phyloP scores from a whole-genome alignment of 37 sponge, comb jelly and placozoan genomes.

The Halichondria panicea region DNA sequence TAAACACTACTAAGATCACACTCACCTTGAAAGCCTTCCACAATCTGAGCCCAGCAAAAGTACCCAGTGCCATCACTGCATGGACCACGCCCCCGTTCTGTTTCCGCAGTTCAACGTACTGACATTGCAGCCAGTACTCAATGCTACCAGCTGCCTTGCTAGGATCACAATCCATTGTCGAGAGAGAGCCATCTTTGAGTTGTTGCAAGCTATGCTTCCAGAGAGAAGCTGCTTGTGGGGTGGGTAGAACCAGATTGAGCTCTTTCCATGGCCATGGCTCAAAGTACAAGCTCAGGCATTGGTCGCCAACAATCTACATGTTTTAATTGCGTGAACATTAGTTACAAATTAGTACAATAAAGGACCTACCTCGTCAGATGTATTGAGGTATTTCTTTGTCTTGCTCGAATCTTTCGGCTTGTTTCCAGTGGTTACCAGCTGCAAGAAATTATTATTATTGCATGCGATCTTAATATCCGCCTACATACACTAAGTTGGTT shows the following conservation, averaged over 20 bases:
- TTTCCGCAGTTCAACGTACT: constrained; percentile 30
- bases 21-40: constrained; percentile 58
- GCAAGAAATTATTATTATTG: background rate
- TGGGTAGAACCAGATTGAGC: constrained; percentile 14
- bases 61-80: constrained; percentile 19
- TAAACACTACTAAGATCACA: background rate
- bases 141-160: background rate
- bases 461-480: no score
- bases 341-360: background rate
- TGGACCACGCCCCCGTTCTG: constrained; percentile 2
- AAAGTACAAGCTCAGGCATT: constrained; percentile 39
- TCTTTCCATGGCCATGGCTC: constrained; percentile 65
- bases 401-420: constrained; percentile 36
- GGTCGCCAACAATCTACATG: constrained; percentile 6
- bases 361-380: constrained; percentile 1
- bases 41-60: constrained; percentile 8
- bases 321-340: background rate
- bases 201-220: background rate
- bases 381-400: constrained; percentile 18
- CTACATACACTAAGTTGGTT: no score
- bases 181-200: background rate
- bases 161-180: no score
- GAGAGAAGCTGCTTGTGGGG: background rate
- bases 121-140: constrained; percentile 39
- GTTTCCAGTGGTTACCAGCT: constrained; percentile 44